A percentile compares a stretch with the other conserved stretches of the same genome.
Conservation (phyloP, 1,140 invertebrate genomes). For the Wiebesia pumilae region DNA sequence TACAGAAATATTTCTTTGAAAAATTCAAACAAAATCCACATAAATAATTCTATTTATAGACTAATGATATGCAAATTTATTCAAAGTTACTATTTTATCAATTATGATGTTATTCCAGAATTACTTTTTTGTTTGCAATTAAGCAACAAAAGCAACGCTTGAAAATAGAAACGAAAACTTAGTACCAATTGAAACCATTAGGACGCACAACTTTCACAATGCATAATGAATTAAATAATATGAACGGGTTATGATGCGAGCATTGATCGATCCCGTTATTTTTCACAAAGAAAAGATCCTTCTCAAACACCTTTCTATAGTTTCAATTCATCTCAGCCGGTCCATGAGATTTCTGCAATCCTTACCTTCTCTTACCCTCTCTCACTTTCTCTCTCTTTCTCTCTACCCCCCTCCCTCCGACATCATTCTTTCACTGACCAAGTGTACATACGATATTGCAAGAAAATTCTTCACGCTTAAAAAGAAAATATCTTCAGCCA, state of each 20-base stretch:
- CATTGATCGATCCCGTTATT: conserved; percentile 38
- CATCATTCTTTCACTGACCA: too few species aligned
- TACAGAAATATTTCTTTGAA: neutral
- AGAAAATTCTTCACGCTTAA: neutral
- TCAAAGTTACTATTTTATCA: neutral
- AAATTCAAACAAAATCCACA: neutral
- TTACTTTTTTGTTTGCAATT: neutral
- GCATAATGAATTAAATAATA: conserved; percentile 22
- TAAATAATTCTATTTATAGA: neutral
- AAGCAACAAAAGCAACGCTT: neutral
- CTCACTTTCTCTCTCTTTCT: neutral
- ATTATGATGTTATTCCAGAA: neutral
- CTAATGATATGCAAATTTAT: neutral
- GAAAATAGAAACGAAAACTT: conserved; percentile 11
- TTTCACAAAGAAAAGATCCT: conserved; percentile 27
- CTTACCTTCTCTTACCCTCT: neutral
- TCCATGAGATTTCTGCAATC: neutral
- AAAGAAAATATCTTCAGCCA: conserved; percentile 2
- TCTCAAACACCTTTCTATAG: neutral
- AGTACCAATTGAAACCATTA: neutral
- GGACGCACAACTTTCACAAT: neutral
- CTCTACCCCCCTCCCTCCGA: neutral
- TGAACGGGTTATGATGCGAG: neutral
- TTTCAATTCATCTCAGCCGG: conserved; percentile 25
- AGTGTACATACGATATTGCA: neutral